Percentiles rank a stretch among this genome's conserved stretches.
Evolutionary conservation across 2,888 invertebrate species (phyloP).

Genomic region (Torymus auratus): DNA sequence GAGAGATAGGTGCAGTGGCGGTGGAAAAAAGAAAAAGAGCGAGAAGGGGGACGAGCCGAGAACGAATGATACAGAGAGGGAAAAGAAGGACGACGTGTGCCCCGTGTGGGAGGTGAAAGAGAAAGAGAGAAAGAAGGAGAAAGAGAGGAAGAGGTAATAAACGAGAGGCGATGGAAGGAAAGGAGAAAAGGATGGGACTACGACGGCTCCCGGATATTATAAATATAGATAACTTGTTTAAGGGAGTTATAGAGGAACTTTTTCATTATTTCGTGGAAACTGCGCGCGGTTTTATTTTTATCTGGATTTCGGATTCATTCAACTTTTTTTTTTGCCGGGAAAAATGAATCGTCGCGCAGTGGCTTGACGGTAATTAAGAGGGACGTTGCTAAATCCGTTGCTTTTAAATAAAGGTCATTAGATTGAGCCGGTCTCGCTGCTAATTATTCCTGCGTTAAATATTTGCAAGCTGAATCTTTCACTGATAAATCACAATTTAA

Average conservation of each 20-base stretch:
- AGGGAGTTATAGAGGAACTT: conserved; percentile 4
- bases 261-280: neutral
- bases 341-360: too few relatives aligned
- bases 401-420: too few relatives aligned
- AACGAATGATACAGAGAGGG: conserved; percentile 17
- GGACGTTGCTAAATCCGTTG: too few relatives aligned
- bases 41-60: neutral
- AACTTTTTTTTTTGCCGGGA: too few relatives aligned
- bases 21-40: neutral
- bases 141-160: conserved; percentile 30
- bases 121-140: too few relatives aligned
- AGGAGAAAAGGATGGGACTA: neutral
- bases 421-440: too few relatives aligned
- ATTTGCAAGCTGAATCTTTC: too few relatives aligned
- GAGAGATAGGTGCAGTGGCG: conserved; percentile 15
- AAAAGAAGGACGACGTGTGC: neutral
- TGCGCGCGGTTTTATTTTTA: too few relatives aligned
- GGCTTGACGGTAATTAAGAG: too few relatives aligned
- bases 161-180: conserved; percentile 10
- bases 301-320: too few relatives aligned
- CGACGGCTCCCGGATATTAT: conserved; percentile 14
- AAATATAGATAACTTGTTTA: conserved; percentile 40
- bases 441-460: too few relatives aligned
- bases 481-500: too few relatives aligned
- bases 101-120: neutral